These are phyloP conservation scores for Sepiola atlantica DNA, from an alignment of 2,888 invertebrate genomes.

Conservation along the genomic window DNA sequence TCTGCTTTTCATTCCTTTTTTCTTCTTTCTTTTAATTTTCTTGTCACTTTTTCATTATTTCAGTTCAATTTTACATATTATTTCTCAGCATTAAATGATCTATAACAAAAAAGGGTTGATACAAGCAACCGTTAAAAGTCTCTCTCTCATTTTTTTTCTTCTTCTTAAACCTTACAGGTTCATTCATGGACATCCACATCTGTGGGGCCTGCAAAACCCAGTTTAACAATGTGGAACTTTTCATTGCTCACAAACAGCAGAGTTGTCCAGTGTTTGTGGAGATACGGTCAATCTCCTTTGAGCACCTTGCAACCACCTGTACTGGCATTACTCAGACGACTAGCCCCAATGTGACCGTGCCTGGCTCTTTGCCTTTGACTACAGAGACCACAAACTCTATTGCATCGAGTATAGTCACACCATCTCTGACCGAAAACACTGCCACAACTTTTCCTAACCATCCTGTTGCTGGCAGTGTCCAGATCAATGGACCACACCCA, in stretches of 20 bases:
- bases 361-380: background rate
- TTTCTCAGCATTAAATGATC: too few relatives aligned
- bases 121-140: too few relatives aligned
- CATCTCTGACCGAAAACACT: background rate
- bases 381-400: background rate
- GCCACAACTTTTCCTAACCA: background rate
- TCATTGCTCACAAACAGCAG: slow-evolving; percentile 64
- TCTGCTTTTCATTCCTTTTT: too few relatives aligned
- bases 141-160: background rate
- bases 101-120: too few relatives aligned
- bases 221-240: slow-evolving; percentile 62
- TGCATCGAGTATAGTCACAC: background rate
- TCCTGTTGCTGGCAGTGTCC: background rate
- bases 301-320: background rate
- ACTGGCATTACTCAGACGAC: background rate
- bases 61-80: too few relatives aligned
- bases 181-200: slow-evolving; percentile 64
- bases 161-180: background rate
- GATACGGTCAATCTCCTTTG: background rate
- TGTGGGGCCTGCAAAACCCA: slow-evolving; percentile 66
- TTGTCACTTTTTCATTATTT: too few relatives aligned
- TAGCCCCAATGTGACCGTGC: background rate
- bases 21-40: too few relatives aligned
- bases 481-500: background rate
- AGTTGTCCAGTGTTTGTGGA: slow-evolving; percentile 55